Base-by-base conservation (phyloP, 2,113 vertebrate genomes). In the Sturnira hondurensis region DNA sequence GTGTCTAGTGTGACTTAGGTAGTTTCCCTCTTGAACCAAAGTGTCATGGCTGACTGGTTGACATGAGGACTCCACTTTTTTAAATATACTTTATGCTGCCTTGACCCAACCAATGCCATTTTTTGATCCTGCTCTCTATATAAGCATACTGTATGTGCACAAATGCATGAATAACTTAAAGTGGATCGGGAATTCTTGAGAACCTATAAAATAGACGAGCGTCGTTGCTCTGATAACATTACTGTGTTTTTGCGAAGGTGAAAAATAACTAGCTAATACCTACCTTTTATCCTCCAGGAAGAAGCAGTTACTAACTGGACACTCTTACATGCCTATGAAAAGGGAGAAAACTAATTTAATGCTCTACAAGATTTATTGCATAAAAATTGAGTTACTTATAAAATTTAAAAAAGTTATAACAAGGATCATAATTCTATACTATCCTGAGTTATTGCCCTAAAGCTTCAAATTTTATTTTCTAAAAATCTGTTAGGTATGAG, bases 331-430 rank as follows among this genome's bases (percentile, higher is more conserved):
- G 28, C 16, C 28, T 78, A 82, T 11, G 31, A 83, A 26, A 88
- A 83, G 36, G 13, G 31, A 56, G 33, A 41, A 63, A 41, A 50
- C 65, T 96, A 96, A 84, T 87, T 95, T 83, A 58, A 95, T 96
- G 90, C 74, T 97, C 95, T 96, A 84, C 1, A 96, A 77, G 45
- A 85, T 89, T 91, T 97, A 97, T 76, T 91, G 31, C 63, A 74
- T 83, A 36, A 97, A 95, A 97, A 91, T 54, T 88, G 65, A 97
- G 73, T 86, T 73, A 91, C 93, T 83, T 78, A 17, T 80, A 96
- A 91, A 73, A n/a, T 86, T 89, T n/a, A n/a, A 95, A 94, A 96
- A 96, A 95, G 73, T 91, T 97, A 84, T 63, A 92, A 89, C 89
- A 95, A 95, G 38, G 78, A 91, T 89, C 86, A 93, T 65, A 96